phyloP scores from a whole-genome alignment of 1,140 invertebrate genomes.

The Choristoneura fumiferana region DNA sequence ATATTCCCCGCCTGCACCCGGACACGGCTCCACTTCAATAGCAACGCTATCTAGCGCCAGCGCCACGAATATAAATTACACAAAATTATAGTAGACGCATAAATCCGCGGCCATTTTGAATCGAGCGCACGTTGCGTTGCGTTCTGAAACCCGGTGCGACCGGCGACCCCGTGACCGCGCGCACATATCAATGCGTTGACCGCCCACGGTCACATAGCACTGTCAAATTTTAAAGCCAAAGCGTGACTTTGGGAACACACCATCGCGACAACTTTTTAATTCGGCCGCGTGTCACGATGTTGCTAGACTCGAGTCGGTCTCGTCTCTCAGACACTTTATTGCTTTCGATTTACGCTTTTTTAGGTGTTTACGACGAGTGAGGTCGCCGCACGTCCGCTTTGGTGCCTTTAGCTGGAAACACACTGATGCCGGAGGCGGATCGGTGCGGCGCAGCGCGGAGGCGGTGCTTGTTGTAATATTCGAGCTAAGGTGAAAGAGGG shows the following conservation, averaged over 20 bases:
- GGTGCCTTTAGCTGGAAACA: too few species aligned
- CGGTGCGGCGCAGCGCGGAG: too few species aligned
- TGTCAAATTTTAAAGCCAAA: slow-evolving; percentile 46
- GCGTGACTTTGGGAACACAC: slow-evolving; percentile 32
- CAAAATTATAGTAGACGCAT: slow-evolving; percentile 68
- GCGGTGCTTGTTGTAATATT: too few species aligned
- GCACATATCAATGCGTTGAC: slow-evolving; percentile 68
- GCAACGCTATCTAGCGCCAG: slow-evolving; percentile 53
- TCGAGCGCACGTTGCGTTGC: slow-evolving; percentile 35
- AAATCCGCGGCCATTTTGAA: slow-evolving; percentile 54
- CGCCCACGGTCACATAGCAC: slow-evolving; percentile 60
- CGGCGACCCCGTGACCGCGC: slow-evolving; percentile 66
- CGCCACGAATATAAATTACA: slow-evolving; percentile 73
- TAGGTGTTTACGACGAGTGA: slow-evolving; percentile 66
- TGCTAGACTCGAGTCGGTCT: slow-evolving; percentile 43
- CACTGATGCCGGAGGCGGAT: too few species aligned
- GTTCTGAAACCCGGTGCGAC: slow-evolving; percentile 53
- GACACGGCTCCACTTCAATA: slow-evolving; percentile 60
- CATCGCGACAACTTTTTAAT: slow-evolving; percentile 21
- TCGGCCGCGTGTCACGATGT: slow-evolving; percentile 33
- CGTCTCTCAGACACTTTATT: slow-evolving; percentile 66
- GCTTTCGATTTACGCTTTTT: slow-evolving; percentile 71
- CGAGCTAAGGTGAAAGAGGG: too few species aligned
- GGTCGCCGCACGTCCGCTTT: slow-evolving; percentile 65
- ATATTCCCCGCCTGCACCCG: slow-evolving; percentile 54